A percentile compares a stretch with the other conserved stretches of the same genome.
These are phyloP conservation scores for Glossophaga mutica DNA, from an alignment of 2,797 vertebrate genomes.

Conservation along the genomic window DNA sequence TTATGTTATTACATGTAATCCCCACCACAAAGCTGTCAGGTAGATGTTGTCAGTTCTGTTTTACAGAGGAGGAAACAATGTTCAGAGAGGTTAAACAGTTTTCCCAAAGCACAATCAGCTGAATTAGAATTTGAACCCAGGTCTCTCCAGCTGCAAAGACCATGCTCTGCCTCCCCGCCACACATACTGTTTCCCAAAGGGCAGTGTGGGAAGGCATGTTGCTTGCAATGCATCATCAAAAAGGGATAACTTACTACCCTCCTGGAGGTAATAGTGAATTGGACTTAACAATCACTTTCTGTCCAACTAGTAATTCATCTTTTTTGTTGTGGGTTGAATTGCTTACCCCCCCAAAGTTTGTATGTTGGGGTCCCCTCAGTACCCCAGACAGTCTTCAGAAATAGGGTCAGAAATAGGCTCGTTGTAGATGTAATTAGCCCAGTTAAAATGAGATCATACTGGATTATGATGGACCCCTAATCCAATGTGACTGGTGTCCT, in stretches of 20 bases:
- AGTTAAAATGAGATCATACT: neutral
- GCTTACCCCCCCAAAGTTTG: neutral
- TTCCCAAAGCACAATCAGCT: neutral
- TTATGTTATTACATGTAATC: neutral
- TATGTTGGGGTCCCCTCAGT: neutral
- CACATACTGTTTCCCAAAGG: neutral
- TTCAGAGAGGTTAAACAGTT: neutral
- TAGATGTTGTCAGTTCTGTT: neutral
- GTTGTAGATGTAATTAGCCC: neutral
- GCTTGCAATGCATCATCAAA: neutral
- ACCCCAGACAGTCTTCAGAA: neutral
- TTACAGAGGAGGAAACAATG: neutral
- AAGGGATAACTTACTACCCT: neutral
- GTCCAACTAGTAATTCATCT: neutral
- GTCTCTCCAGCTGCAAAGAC: neutral
- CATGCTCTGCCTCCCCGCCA: accelerated
- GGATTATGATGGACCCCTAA: neutral
- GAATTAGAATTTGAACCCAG: neutral
- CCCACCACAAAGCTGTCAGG: neutral
- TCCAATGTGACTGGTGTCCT: neutral
- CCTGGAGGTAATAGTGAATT: neutral
- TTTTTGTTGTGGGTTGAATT: neutral
- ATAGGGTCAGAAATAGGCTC: neutral
- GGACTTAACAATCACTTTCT: neutral
- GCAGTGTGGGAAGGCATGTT: neutral